Conservation (phyloP, 2,888 invertebrate genomes). For the Cephalotes varians region DNA sequence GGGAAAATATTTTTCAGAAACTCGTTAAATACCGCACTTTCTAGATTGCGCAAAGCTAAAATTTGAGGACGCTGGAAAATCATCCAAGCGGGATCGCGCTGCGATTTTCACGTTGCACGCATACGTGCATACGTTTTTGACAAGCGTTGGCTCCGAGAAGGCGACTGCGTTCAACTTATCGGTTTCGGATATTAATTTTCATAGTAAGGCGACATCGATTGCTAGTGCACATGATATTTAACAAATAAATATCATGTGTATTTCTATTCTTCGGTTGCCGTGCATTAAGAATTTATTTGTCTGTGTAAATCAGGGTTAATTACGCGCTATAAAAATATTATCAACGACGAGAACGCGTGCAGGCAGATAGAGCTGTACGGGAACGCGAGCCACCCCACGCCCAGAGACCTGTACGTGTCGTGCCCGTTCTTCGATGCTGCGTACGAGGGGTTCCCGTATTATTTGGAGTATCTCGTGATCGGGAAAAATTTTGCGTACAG, state of each 20-base stretch:
- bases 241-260: background rate
- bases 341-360: conserved; percentile 74
- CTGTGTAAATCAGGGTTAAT: conserved; percentile 73
- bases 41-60: conserved; percentile 77
- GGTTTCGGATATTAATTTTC: conserved; percentile 76
- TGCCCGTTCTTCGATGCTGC: conserved; percentile 78
- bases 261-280: background rate
- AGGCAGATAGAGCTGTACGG: conserved; percentile 72
- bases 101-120: conserved; percentile 77
- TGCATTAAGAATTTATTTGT: conserved; percentile 7
- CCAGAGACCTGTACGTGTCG: conserved; percentile 76
- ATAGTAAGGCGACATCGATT: conserved; percentile 72
- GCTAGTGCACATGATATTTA: background rate
- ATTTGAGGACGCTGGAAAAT: conserved; percentile 73
- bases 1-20: background rate
- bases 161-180: conserved; percentile 82
- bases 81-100: conserved; percentile 59
- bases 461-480: conserved; percentile 77
- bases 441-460: conserved; percentile 77
- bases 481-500: conserved; percentile 77
- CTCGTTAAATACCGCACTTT: background rate
- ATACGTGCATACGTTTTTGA: conserved; percentile 67
- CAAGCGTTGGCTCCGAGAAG: conserved; percentile 50
- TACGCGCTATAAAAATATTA: conserved; percentile 78
- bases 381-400: conserved; percentile 58